A percentile compares a stretch with the other conserved stretches of the same genome.
Conservation (phyloP, 2,797 vertebrate species). For the Podarcis siculus region DNA sequence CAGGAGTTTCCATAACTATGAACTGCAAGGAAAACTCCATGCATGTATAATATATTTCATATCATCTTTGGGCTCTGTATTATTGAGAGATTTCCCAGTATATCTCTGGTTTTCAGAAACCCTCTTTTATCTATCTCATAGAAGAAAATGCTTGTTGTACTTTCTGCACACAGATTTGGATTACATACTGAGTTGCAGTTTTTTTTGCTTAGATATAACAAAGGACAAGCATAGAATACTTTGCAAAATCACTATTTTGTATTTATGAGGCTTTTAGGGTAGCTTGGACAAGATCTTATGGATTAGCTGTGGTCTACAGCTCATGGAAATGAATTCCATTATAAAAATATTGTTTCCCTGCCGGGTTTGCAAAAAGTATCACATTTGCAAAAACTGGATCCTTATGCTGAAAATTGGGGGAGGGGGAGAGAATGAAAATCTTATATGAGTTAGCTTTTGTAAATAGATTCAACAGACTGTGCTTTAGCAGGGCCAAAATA, state of each 20-base stretch:
- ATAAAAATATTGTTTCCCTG: conserved; percentile 48
- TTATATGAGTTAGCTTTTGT: conserved; percentile 33
- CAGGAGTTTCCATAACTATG: no score
- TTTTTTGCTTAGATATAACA: conserved; percentile 10
- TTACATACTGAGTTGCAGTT: not conserved
- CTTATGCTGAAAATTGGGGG: conserved; percentile 18
- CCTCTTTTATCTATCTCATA: not conserved
- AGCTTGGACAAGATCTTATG: conserved; percentile 34
- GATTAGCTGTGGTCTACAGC: conserved; percentile 19
- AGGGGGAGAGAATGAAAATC: conserved; percentile 8
- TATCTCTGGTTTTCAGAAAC: not conserved
- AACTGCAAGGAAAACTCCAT: no score
- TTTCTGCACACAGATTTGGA: not conserved
- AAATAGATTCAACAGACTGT: not conserved
- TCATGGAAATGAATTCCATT: conserved; percentile 41
- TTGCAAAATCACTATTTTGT: conserved; percentile 17
- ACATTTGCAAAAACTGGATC: conserved; percentile 37
- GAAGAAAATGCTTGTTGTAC: not conserved
- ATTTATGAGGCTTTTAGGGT: conserved; percentile 37
- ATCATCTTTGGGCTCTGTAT: not conserved
- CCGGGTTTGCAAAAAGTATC: conserved; percentile 13
- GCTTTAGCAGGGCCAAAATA: not conserved
- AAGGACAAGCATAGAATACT: not conserved
- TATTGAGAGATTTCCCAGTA: not conserved
- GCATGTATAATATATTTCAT: not conserved